Evolutionary conservation across 2,113 vertebrate species (phyloP), one percentile per base, ranked within the genome.

Genomic region (Pygoscelis adeliae): DNA sequence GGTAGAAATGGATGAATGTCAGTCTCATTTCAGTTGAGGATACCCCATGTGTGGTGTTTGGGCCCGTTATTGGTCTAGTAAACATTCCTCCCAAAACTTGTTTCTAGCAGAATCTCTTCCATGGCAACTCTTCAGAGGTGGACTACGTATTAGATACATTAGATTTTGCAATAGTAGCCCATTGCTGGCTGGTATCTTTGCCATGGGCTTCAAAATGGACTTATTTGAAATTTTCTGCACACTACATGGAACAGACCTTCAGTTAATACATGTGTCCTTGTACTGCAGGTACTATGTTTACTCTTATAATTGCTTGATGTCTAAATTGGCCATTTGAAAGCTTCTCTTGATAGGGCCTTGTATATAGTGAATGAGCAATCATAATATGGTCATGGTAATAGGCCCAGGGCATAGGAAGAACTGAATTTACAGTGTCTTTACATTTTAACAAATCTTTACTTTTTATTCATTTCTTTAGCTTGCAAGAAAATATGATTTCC

Each of bases 401-500:
- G 30, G 20, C 23, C 38, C 22, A 70, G 3, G 7, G 22, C 38
- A 19, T 16, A 74, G 26, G 22, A 89, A 70, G 8, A 66, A 65
- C 18, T 58, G 14, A 50, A 74, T 82, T 96, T 87, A 16, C 19
- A 26, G 7, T 36, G 8, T 55, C 20, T 77, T 93, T 46, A 79
- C 19, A 22, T 88, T 85, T 56, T 62, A 90, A 73, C 3, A 2
- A 36, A 29, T n/a, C 10, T 78, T 53, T 81, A 38, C 26, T 78
- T 90, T 25, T 21, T 77, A 42, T 79, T 79, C 1, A 49, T 90
- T 91, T 90, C 15, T 97, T 96, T 49, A 99, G 99, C 98, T 99
- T 89, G 99, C 99, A 85, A 98, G 98, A 94, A 97, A 98, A 94
- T 99, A 99, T 34, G 98, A 99, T 97, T 98, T 99, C 94, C 99